Base-by-base conservation (phyloP, 2,797 vertebrate genomes). In the Tachyglossus aculeatus region DNA sequence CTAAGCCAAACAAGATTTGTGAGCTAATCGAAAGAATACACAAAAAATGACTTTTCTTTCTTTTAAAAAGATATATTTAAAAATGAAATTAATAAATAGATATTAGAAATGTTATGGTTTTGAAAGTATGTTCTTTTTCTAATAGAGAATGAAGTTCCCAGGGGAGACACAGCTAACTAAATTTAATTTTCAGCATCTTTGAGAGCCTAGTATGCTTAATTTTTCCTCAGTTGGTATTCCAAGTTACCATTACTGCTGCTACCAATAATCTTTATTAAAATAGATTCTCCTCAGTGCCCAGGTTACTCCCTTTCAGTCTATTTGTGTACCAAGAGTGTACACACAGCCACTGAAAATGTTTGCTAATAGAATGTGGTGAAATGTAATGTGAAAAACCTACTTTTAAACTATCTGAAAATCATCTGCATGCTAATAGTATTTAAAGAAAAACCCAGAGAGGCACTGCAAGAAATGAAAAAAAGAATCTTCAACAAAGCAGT, bases 401-500 rank as follows among this genome's bases (percentile, higher is more conserved):
- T 56, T 38, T 41, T 22, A 16, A 47, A 58, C 4, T 61, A 33
- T 47, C 34, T 63, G 6, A 12, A 44, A 57, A 16, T 64, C 6
- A 63, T 36, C 39, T 54, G 61, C 65, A 52, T 61, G 50, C 21
- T 50, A 13, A 11, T 9, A 15, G 4, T 53, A 21, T 62, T 16
- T 56, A 68, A 63, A 72, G 60, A 67, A 50, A 9, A 69, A 74
- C 58, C n/a, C 32, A 40, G 6, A 61, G 21, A 44, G 62, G 55
- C 21, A 59, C 37, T 41, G 54, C 43, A 67, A 68, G 44, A n/a
- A 70, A 48, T 44, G 63, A 57, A 47, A 65, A 80, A 61, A 47
- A 65, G 77, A 61, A 12, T 8, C 5, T 22, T 47, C 18, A 52
- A 25, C 39, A 34, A 65, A 58, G 55, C 77, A 67, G 52, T 78